phyloP scores from a whole-genome alignment of 2,888 invertebrate genomes.

The Patella depressa region DNA sequence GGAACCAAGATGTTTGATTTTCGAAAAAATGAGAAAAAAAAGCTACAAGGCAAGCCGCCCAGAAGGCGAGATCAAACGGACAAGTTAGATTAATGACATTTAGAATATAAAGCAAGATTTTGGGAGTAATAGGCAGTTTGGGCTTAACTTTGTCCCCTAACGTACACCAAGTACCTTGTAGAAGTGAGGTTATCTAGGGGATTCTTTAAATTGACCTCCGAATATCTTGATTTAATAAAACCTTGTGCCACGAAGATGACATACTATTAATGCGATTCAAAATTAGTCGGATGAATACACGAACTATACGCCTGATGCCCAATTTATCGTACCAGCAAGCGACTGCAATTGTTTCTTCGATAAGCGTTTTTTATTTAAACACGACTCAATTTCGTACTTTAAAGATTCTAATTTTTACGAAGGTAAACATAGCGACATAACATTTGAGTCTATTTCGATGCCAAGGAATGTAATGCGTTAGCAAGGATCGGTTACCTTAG shows the following conservation, averaged over 20 bases:
- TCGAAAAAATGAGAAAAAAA: constrained; percentile 6
- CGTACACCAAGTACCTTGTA: constrained; percentile 6
- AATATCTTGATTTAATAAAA: background rate
- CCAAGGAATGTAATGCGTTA: constrained; percentile 23
- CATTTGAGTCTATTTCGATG: constrained; percentile 8
- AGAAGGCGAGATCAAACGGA: background rate
- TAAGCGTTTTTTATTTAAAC: background rate
- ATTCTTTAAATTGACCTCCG: constrained; percentile 12
- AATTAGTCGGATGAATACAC: constrained; percentile 25
- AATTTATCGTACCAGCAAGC: constrained; percentile 27
- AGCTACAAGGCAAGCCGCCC: background rate
- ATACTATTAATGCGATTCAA: background rate
- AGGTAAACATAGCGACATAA: background rate
- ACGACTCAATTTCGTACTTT: background rate
- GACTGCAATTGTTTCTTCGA: constrained; percentile 22
- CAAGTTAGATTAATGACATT: background rate
- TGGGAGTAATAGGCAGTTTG: constrained; percentile 15
- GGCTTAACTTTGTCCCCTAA: constrained; percentile 15
- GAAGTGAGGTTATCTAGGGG: constrained; percentile 13
- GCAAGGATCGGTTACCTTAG: constrained; percentile 26
- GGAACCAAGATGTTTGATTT: constrained; percentile 2
- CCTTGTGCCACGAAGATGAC: background rate
- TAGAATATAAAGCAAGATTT: background rate
- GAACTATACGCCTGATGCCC: constrained; percentile 28
- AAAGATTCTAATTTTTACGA: background rate